These are phyloP conservation scores for Allobates femoralis DNA, from an alignment of 2,797 vertebrate genomes.

Conservation along the genomic window DNA sequence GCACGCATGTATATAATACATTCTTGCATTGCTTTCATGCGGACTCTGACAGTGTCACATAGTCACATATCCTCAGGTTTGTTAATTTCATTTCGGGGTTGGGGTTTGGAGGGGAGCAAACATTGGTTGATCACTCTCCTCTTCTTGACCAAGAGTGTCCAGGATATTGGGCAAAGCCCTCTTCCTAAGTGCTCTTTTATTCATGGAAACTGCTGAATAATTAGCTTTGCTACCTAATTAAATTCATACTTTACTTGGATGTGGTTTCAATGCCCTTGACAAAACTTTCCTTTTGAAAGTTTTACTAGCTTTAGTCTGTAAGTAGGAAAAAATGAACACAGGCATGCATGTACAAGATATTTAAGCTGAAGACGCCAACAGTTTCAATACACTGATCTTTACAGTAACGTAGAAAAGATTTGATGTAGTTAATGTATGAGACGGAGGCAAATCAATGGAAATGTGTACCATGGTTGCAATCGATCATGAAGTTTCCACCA, in stretches of 20 bases:
- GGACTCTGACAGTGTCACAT: too few relatives aligned
- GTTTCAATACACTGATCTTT: slow-evolving; percentile 61
- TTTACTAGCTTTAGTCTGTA: background rate
- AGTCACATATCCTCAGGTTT: too few relatives aligned
- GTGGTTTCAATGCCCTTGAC: background rate
- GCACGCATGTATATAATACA: too few relatives aligned
- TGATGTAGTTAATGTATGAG: slow-evolving; percentile 71
- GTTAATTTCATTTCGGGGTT: too few relatives aligned
- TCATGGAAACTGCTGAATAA: background rate
- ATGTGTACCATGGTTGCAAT: slow-evolving; percentile 76
- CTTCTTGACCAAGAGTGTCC: background rate
- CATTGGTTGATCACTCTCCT: background rate
- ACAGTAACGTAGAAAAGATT: slow-evolving; percentile 61
- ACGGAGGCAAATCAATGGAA: slow-evolving; percentile 78
- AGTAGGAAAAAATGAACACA: background rate
- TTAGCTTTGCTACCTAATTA: background rate
- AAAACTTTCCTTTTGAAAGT: background rate
- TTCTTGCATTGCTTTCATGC: too few relatives aligned
- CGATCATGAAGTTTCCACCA: slow-evolving; percentile 77
- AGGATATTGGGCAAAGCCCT: background rate
- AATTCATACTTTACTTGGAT: background rate
- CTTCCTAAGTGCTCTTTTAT: background rate
- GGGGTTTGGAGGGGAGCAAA: too few relatives aligned
- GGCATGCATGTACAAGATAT: background rate
- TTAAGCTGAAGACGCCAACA: slow-evolving; percentile 1